phyloP scores from a whole-genome alignment of 92 coral and sea anemone species.

The Epizoanthus ramosus region DNA sequence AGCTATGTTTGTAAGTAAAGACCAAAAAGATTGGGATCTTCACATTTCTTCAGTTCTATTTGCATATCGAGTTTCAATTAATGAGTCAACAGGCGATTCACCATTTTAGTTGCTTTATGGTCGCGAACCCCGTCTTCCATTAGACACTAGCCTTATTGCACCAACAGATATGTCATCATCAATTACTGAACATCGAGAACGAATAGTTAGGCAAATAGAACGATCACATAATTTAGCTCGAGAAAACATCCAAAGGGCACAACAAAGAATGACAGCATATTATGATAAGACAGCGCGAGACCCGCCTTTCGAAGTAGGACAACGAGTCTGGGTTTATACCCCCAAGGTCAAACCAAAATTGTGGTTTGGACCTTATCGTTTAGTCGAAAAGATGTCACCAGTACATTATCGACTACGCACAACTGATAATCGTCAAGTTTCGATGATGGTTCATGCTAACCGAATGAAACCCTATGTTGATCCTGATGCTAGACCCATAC shows the following conservation, averaged over 20 bases:
- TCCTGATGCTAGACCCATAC: slow-evolving; percentile 10
- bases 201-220: slow-evolving; percentile 22
- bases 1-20: slow-evolving; percentile 38
- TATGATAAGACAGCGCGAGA: slow-evolving; percentile 22
- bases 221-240: slow-evolving; percentile 32
- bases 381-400: slow-evolving; percentile 35
- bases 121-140: background rate
- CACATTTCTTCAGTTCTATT: slow-evolving; percentile 34
- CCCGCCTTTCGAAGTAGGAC: background rate
- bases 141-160: slow-evolving; percentile 33
- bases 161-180: slow-evolving; percentile 42
- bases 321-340: slow-evolving; percentile 29
- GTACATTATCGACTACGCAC: slow-evolving; percentile 45
- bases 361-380: slow-evolving; percentile 49
- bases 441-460: slow-evolving; percentile 43
- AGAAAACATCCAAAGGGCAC: slow-evolving; percentile 41
- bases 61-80: slow-evolving; percentile 40
- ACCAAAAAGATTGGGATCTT: slow-evolving; percentile 61
- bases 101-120: slow-evolving; percentile 41
- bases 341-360: slow-evolving; percentile 10
- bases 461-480: slow-evolving; percentile 34
- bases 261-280: too few species aligned
- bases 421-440: slow-evolving; percentile 30
- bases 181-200: slow-evolving; percentile 45
- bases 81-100: slow-evolving; percentile 39